These are phyloP conservation scores for Drosophila testacea DNA, from an alignment of 2,888 invertebrate genomes.

Conservation along the genomic window DNA sequence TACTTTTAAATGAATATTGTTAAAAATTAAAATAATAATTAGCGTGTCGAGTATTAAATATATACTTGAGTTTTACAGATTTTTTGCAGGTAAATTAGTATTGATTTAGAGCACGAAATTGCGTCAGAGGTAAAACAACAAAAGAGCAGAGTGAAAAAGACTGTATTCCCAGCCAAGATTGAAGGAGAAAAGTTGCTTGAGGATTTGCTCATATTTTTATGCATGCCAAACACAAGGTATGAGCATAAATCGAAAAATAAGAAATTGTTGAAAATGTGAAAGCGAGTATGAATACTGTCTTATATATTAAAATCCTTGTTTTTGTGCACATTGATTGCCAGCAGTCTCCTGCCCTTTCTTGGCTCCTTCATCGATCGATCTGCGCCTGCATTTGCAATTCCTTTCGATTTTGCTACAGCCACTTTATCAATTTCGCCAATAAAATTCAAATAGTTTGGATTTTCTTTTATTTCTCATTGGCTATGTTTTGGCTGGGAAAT, in stretches of 20 bases:
- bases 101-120: constrained; percentile 32
- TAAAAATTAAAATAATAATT: no score
- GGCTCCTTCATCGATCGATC: constrained; percentile 45
- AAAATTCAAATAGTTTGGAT: constrained; percentile 65
- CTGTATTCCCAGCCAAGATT: not conserved
- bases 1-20: no score
- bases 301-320: constrained; percentile 58
- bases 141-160: constrained; percentile 1
- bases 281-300: constrained; percentile 11
- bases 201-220: constrained; percentile 52
- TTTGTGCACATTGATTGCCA: constrained; percentile 64
- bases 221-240: constrained; percentile 43
- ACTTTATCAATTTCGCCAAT: constrained; percentile 80
- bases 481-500: constrained; percentile 30
- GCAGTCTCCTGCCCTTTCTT: constrained; percentile 1
- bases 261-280: constrained; percentile 43
- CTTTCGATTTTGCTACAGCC: constrained; percentile 69
- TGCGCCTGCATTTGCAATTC: constrained; percentile 63
- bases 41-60: no score
- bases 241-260: constrained; percentile 28
- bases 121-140: constrained; percentile 8
- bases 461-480: constrained; percentile 37
- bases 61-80: no score
- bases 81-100: constrained; percentile 29
- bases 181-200: not conserved